These are phyloP conservation scores for Drosophila meridiana DNA, from an alignment of 2,888 invertebrate species.

Conservation along the genomic window DNA sequence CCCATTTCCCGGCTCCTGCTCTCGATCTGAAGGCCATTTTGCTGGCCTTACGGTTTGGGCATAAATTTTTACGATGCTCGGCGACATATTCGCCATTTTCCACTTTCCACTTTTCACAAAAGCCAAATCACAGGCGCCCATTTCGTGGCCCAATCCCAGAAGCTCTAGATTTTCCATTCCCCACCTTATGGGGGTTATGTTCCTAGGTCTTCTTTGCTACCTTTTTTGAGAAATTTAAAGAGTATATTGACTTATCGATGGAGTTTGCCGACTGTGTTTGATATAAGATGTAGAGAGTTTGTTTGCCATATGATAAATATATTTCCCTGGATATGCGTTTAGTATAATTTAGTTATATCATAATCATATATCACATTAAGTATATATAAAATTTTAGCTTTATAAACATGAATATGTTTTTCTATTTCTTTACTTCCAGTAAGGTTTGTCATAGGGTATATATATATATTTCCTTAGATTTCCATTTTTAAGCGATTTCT, in stretches of 20 bases:
- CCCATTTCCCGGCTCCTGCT: not conserved
- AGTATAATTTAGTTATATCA: too few relatives aligned
- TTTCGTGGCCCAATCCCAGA: conserved; percentile 47
- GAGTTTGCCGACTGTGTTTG: too few relatives aligned
- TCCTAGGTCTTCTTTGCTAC: conserved; percentile 10
- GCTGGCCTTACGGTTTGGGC: conserved; percentile 70
- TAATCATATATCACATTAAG: too few relatives aligned
- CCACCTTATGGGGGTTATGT: conserved; percentile 3
- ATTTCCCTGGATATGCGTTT: too few relatives aligned
- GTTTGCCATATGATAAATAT: too few relatives aligned
- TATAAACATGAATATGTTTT: too few relatives aligned
- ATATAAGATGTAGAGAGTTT: too few relatives aligned
- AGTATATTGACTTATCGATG: conserved; percentile 1
- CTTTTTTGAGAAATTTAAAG: not conserved
- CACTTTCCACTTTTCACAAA: conserved; percentile 63
- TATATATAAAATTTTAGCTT: too few relatives aligned
- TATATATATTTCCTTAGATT: too few relatives aligned
- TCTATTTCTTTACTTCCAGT: too few relatives aligned
- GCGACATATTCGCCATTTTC: conserved; percentile 79
- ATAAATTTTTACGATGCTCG: conserved; percentile 81
- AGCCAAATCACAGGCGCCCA: conserved; percentile 77
- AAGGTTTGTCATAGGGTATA: too few relatives aligned
- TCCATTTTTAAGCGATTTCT: too few relatives aligned
- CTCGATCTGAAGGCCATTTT: conserved; percentile 15
- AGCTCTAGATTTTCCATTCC: conserved; percentile 13